Evolutionary conservation across 2,888 invertebrate genomes (phyloP), one percentile per base, ranked within the genome.

Genomic region (Drosophila subsilvestris): DNA sequence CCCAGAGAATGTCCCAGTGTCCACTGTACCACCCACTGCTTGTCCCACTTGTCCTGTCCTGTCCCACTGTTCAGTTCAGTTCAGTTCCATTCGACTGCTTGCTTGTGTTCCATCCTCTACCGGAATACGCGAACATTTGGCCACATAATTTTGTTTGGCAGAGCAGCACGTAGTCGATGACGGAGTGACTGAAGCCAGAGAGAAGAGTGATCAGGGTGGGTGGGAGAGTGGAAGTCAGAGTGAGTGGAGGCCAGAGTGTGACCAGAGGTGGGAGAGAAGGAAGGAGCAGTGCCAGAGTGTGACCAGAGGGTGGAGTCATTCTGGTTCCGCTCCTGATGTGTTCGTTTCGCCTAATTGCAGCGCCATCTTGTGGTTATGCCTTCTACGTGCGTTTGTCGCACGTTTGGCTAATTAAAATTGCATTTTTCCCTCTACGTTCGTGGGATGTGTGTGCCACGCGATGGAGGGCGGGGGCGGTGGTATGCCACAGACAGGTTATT

Each of bases 391-490:
- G 77, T 79, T 79, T 82, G 80, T 75, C 79, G 79, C 85, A 82
- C 79, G 80, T 86, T 79, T 63, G 77, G 68, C 85, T 86, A 86
- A 87, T 86, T 86, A 86, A 86, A 86, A 86, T 79, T 86, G 77
- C 76, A 85, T 87, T 86, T 86, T 80, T 82, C 76, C 76, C 61
- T 57, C 61, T 57, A 60, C 54, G 55, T 56, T 62, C 17, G 37
- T 14, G 37, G 22, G 22, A 22, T 7, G 14, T 5, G 29, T 29
- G 29, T 29, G 29, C 3, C 29, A 29, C 10, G 32, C 32, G 12
- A n/a, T 37, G 51, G 18, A 17, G 6, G 5, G 29, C 4, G 27
- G 29, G 9, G 29, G 29, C n/a, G 14, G 18, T n/a, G 10, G 20
- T 2, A 14, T 5, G 10, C 18, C 22, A 29, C 56, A 10, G 43